These are phyloP conservation scores for Sceloporus tristichus DNA, from an alignment of 2,113 vertebrate species.

Conservation along the genomic window DNA sequence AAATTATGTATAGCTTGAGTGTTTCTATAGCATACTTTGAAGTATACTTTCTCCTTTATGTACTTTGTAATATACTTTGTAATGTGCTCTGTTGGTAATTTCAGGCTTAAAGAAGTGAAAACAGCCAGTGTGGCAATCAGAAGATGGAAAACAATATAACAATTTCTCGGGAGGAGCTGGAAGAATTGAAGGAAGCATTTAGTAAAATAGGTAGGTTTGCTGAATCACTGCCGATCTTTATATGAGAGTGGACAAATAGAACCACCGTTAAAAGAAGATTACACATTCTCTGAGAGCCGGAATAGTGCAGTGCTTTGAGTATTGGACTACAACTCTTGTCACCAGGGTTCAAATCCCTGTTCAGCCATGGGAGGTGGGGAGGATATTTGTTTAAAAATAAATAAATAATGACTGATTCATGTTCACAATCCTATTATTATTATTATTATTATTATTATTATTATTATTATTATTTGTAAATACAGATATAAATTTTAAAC, in stretches of 20 bases:
- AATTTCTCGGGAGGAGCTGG: conserved; percentile 92
- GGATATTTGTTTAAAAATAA: too few relatives aligned
- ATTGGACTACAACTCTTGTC: too few relatives aligned
- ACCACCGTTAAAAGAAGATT: not conserved
- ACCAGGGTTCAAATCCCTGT: too few relatives aligned
- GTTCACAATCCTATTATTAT: too few relatives aligned
- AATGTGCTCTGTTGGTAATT: conserved; percentile 47
- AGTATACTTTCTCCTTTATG: not conserved
- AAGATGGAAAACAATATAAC: conserved; percentile 90
- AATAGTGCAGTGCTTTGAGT: too few relatives aligned
- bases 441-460: too few relatives aligned
- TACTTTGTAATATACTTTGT: not conserved
- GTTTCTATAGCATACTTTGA: too few relatives aligned
- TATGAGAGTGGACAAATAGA: not conserved
- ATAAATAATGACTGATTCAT: not conserved
- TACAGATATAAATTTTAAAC: not conserved
- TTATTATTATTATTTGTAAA: too few relatives aligned
- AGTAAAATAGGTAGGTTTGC: conserved; percentile 88
- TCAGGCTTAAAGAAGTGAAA: conserved; percentile 57
- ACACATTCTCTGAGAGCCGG: not conserved
- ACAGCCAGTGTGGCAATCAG: conserved; percentile 10
- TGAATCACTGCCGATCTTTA: not conserved
- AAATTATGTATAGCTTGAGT: too few relatives aligned
- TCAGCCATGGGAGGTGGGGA: too few relatives aligned
- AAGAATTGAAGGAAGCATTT: conserved; percentile 93